Conservation (phyloP, 2,888 invertebrate genomes). For the Noctua janthe region DNA sequence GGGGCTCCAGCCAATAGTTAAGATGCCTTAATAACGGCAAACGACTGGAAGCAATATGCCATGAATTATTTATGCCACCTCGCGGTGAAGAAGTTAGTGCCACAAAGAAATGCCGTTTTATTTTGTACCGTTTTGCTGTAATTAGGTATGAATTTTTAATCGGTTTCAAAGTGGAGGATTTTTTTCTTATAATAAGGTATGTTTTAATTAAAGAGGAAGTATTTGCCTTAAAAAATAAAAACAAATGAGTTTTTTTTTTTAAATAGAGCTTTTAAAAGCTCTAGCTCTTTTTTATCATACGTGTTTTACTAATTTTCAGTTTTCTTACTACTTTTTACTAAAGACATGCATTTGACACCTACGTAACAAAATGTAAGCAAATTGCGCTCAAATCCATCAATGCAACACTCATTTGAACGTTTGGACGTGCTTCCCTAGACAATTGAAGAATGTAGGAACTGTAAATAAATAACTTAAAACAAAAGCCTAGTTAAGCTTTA, state of each 20-base stretch:
- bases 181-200: not conserved
- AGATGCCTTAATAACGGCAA: conserved; percentile 75
- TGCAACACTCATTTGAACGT: too few relatives aligned
- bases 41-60: conserved; percentile 71
- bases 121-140: conserved; percentile 39
- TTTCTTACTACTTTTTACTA: not conserved
- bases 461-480: not conserved
- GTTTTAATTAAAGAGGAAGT: conserved; percentile 5
- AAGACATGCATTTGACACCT: not conserved
- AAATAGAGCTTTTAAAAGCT: not conserved
- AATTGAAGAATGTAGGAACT: not conserved
- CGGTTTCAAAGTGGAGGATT: conserved; percentile 4
- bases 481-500: too few relatives aligned
- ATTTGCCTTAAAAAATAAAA: not conserved
- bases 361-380: not conserved
- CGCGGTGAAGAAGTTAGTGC: conserved; percentile 37
- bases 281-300: not conserved
- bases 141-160: conserved; percentile 44
- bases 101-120: conserved; percentile 52
- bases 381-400: not conserved
- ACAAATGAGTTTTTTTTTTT: not conserved
- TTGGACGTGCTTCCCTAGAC: not conserved
- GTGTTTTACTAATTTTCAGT: not conserved
- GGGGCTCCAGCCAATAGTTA: conserved; percentile 74
- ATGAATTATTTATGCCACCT: conserved; percentile 75